Base-by-base conservation (phyloP, 64 coral and sea anemone genomes). In the Stylophora pistillata region DNA sequence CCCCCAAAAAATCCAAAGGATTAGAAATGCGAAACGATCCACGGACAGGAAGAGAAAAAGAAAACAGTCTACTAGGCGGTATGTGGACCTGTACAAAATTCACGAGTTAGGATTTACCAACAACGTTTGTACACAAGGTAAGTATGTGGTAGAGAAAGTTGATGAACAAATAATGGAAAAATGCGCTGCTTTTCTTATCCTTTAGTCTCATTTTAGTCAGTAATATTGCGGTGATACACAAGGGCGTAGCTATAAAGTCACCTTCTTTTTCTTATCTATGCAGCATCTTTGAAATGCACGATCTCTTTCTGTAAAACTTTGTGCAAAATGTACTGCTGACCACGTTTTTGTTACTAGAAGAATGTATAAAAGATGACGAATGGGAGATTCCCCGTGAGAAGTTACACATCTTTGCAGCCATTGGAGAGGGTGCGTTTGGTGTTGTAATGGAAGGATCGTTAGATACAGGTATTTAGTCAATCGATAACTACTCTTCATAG, bases 381-480 rank as follows among this genome's bases (percentile, higher is more conserved):
- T 88, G 86, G 86, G 86, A 88, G 78, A 78, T 88, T 10, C 86
- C 86, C n/a, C 71, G 58, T 68, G 58, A 65, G 25, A 76, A 52
- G 27, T 18, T 88, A 29, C 26, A 57, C 21, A 17, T 76, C 15
- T 57, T 63, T 25, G 41, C 58, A 5, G 60, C 26, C 15, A 76
- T 88, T 23, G 86, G 86, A 11, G 86, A 88, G 30, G 86, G 86
- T 29, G 86, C 73, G 16, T 88, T 88, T 78, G 86, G 86, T 20
- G 61, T 88, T 12, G 86, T 88, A 10, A 88, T 56, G 73, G 73
- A 88, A 69, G 86, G 86, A 37, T 13, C 13, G 20, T 30, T 78
- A 12, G 60, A 59, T 55, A 77, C 54, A 64, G 86, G 86, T 88
- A 90, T 21, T 33, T 6, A 74, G 31, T 61, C 56, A 5, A 9